Evolutionary conservation across 1,140 invertebrate genomes (phyloP), one percentile per base, ranked within the genome.

Genomic region (Oppia nitens): DNA sequence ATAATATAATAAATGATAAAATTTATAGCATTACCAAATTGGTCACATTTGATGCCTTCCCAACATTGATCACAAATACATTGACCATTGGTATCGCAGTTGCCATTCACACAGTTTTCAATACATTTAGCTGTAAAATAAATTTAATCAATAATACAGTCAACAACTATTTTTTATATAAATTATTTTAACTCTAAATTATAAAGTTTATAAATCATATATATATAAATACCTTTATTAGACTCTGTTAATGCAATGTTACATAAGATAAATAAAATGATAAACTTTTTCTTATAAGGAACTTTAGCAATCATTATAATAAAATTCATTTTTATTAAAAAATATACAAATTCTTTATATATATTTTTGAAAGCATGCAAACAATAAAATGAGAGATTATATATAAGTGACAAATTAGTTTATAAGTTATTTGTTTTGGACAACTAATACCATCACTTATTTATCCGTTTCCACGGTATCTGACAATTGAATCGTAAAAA

Each of bases 41-140:
- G 53, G 9, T 62, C 26, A 28, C 63, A 64, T 23, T 55, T 51
- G 17, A 49, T 32, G 20, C 63, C 63, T 29, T 27, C 11, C 60
- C 61, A 64, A 47, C 63, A 64, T 47, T 54, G 55, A 47, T 58
- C 58, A 53, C 63, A 64, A 14, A 60, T 50, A 55, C 63, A 64
- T 9, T 23, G 20, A 28, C 60, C 60, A 49, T 51, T 55, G 20
- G 50, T 55, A 29, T 28, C 53, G 47, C 62, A 63, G 52, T 57
- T 55, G 4, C 62, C 62, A 60, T 63, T 55, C 52, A 60, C 57
- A 52, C 62, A 63, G 6, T 23, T 12, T 23, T 51, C 25, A 24
- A n/a, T 25, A 51, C 24, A 23, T 24, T 51, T 24, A 20, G n/a
- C 20, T 51, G 14, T 14, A 23, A 25, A 51, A 40, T 9, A 51